Evolutionary conservation across 1,140 invertebrate species (phyloP), one percentile per base, ranked within the genome.

Genomic region (Drosophila bocqueti): DNA sequence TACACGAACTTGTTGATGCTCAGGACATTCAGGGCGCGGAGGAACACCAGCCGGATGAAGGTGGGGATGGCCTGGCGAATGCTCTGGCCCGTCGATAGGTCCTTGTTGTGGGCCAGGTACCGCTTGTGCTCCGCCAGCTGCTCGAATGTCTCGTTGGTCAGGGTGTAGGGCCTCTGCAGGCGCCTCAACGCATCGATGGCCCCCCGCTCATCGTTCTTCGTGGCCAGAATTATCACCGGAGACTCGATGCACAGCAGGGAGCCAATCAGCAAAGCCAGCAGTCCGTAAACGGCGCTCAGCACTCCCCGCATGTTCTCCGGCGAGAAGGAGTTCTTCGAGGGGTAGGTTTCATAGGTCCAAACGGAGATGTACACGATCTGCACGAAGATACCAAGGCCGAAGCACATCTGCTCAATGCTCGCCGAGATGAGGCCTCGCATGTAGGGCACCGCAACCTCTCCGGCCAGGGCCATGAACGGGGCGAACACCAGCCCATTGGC

Each of bases 111-210:
- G 5, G 79, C 81, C 67, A 89, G 7, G 40, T 89, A 89, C 7
- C 46, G 59, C n/a, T 90, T 89, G 31, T 85, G 78, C 49, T 89
- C 85, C 4, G 79, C 81, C 63, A 91, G 65, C 34, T 82, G 86
- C 2, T 55, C 54, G 24, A 59, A 82, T 4, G 86, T 91, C 15
- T 90, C 85, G n/a, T 66, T 85, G 29, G 78, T 89, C 29, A 79
- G 11, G 1, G 60, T 71, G 3, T 74, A 50, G 0, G 84, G 85
- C 4, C 71, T 62, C 64, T 89, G 85, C 11, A 89, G 55, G 8
- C 86, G 69, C 1, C 85, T 67, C 36, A 90, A 18, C 7, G 68
- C 54, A n/a, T 91, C 85, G 0, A 79, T 63, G 9, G 85, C 85
- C 0, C 57, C 36, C 9, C 38, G 66, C 24, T 90, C 86, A 4